These are phyloP conservation scores for Dioctria linearis DNA, from an alignment of 2,888 invertebrate genomes.

Conservation along the genomic window DNA sequence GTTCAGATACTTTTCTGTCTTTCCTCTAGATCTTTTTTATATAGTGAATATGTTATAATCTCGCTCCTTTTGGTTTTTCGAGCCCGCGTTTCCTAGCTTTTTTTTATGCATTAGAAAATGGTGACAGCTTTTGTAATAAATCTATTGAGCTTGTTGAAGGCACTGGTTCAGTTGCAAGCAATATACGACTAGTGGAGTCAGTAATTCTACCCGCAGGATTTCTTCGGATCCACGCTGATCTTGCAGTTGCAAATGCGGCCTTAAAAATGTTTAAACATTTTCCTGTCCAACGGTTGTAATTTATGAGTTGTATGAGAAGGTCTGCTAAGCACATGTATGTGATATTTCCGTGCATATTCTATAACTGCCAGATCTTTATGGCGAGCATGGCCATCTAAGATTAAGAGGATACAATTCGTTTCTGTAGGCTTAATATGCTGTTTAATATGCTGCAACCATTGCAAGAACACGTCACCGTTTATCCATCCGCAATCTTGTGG, in stretches of 20 bases:
- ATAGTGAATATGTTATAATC: no score
- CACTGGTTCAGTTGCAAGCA: no score
- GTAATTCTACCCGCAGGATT: slow-evolving; percentile 15
- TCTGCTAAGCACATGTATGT: slow-evolving; percentile 2
- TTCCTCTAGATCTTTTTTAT: no score
- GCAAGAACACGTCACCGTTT: background rate
- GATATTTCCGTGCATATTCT: slow-evolving; percentile 9
- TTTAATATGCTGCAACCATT: slow-evolving; percentile 8
- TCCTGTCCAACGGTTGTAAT: background rate
- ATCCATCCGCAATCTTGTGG: background rate
- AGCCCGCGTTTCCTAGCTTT: no score
- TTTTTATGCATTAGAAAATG: no score
- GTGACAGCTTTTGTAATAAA: no score
- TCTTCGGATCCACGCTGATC: slow-evolving; percentile 13
- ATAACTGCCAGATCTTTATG: slow-evolving; percentile 2
- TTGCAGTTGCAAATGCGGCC: slow-evolving; percentile 1
- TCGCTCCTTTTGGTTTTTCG: no score
- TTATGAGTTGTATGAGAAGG: background rate
- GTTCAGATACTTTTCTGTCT: no score
- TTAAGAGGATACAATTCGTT: background rate
- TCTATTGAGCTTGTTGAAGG: no score
- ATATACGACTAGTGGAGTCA: background rate
- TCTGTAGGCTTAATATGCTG: background rate
- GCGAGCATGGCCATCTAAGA: slow-evolving; percentile 10
- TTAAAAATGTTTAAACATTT: slow-evolving; percentile 31